A percentile compares a stretch with the other conserved stretches of the same genome.
These are phyloP conservation scores for Xenopus petersii DNA, from an alignment of 2,797 vertebrate species.

Conservation along the genomic window DNA sequence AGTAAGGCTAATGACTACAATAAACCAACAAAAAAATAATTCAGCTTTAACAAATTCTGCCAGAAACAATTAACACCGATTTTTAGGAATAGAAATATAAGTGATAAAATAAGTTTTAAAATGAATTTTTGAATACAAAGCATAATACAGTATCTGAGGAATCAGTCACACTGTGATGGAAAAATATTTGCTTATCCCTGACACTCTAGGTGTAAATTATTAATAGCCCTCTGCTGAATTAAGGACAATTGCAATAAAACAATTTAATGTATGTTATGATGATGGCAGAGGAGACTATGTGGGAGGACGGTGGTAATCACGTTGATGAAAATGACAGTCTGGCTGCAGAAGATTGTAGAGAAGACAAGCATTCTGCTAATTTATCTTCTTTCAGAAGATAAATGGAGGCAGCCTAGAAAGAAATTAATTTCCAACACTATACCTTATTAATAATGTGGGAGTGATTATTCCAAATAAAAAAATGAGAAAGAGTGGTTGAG, in stretches of 20 bases:
- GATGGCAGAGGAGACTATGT: conserved; percentile 41
- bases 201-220: conserved; percentile 45
- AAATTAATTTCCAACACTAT: conserved; percentile 24
- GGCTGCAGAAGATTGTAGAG: conserved; percentile 23
- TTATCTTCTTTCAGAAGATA: conserved; percentile 42
- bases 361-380: conserved; percentile 31
- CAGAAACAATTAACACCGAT: background rate
- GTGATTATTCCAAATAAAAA: conserved; percentile 18
- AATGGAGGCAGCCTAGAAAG: conserved; percentile 18
- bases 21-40: background rate
- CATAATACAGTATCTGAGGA: conserved; percentile 18
- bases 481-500: background rate
- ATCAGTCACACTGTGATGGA: conserved; percentile 41
- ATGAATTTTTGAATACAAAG: conserved; percentile 24
- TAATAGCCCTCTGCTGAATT: conserved; percentile 47
- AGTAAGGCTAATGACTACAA: too few species aligned
- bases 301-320: conserved; percentile 46
- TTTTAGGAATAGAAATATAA: background rate
- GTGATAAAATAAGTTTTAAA: background rate
- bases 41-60: background rate
- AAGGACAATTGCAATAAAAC: conserved; percentile 49
- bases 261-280: conserved; percentile 44
- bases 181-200: conserved; percentile 43
- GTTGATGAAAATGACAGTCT: conserved; percentile 46
- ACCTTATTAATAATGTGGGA: conserved; percentile 33